Percentiles rank a stretch among this genome's conserved stretches.
Conservation (phyloP, 2,797 vertebrate genomes). For the Diplodus sargus region DNA sequence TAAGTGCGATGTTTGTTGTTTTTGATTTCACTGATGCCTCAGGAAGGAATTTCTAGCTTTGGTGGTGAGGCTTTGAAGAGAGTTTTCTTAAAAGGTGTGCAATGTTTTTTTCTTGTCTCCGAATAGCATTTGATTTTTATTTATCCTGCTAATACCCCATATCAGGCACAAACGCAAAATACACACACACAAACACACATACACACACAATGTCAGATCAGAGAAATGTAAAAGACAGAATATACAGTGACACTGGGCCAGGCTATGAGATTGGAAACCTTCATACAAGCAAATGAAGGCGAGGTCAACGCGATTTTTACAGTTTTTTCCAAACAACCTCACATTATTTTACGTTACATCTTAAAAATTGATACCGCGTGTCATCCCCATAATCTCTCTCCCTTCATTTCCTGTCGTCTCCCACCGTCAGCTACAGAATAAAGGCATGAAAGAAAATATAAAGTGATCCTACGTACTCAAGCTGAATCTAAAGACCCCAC, state of each 20-base stretch:
- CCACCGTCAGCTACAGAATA: constrained; percentile 5
- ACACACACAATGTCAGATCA: constrained; percentile 49
- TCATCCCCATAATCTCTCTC: not conserved
- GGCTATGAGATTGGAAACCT: constrained; percentile 46
- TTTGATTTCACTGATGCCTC: constrained; percentile 77
- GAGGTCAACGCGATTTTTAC: constrained; percentile 1
- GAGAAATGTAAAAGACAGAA: constrained; percentile 62
- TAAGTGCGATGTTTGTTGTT: constrained; percentile 80
- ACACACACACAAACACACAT: constrained; percentile 28
- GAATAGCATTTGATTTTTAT: constrained; percentile 75
- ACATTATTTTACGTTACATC: constrained; percentile 18
- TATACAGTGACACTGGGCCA: constrained; percentile 44
- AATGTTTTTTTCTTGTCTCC: constrained; percentile 62
- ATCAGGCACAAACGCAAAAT: constrained; percentile 35
- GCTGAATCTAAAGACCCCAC: not conserved
- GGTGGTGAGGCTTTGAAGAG: constrained; percentile 80
- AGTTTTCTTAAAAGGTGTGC: constrained; percentile 71
- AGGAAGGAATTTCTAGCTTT: constrained; percentile 75
- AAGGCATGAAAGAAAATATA: not conserved
- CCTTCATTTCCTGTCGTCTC: constrained; percentile 11
- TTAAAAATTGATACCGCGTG: not conserved
- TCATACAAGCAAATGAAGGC: constrained; percentile 43
- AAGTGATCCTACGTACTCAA: not conserved
- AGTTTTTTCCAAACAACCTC: constrained; percentile 15
- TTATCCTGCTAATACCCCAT: constrained; percentile 67